Percentiles rank a stretch among this genome's conserved stretches.
These are phyloP conservation scores for Hirundo rustica DNA, from an alignment of 2,797 vertebrate species.

Conservation along the genomic window DNA sequence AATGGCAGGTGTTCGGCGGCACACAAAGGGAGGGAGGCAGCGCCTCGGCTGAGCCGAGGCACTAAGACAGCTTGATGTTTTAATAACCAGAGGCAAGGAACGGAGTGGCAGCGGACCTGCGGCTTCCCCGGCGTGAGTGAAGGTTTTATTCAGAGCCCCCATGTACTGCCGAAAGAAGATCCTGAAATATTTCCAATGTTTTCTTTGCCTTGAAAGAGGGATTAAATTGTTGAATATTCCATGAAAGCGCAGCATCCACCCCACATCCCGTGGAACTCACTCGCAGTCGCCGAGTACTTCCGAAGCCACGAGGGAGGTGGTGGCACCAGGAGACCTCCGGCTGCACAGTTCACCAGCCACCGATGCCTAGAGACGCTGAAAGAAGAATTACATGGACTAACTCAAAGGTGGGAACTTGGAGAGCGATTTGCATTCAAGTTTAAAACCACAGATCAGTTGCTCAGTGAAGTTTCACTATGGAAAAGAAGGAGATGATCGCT, in stretches of 20 bases:
- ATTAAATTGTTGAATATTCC: slow-evolving; percentile 46
- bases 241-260: not conserved
- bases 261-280: not conserved
- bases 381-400: not conserved
- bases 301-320: not conserved
- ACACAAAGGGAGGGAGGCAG: slow-evolving; percentile 61
- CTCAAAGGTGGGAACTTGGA: not conserved
- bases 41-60: slow-evolving; percentile 1
- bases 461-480: not conserved
- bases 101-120: slow-evolving; percentile 26
- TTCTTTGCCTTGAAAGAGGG: slow-evolving; percentile 28
- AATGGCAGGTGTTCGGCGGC: slow-evolving; percentile 53
- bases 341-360: not conserved
- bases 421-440: not conserved
- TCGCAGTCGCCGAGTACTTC: not conserved
- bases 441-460: not conserved
- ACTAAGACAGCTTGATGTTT: slow-evolving; percentile 64
- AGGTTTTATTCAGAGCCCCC: slow-evolving; percentile 59
- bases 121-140: slow-evolving; percentile 32
- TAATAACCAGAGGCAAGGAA: slow-evolving; percentile 60
- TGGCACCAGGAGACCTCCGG: not conserved
- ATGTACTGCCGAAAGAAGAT: slow-evolving; percentile 6
- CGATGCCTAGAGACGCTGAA: not conserved
- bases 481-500: not conserved
- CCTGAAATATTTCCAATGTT: slow-evolving; percentile 45